Conservation (phyloP, 2,797 vertebrate species). For the Neostethus bicornis region DNA sequence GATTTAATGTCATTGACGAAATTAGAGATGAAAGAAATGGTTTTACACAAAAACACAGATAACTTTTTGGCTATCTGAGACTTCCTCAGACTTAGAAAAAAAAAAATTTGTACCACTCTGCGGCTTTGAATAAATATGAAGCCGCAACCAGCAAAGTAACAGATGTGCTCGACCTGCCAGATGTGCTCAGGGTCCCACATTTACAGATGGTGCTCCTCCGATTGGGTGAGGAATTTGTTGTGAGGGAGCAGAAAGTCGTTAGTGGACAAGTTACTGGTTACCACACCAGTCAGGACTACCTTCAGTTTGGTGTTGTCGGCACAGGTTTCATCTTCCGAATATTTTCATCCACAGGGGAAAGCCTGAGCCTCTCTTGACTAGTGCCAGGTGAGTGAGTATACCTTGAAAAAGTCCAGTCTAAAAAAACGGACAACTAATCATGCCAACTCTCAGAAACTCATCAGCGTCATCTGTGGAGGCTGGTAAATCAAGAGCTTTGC, state of each 20-base stretch:
- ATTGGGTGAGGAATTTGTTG: not conserved
- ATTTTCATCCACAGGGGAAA: too few species aligned
- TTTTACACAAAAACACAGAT: not conserved
- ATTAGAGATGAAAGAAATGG: slow-evolving; percentile 1
- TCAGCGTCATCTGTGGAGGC: too few species aligned
- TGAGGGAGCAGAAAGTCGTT: not conserved
- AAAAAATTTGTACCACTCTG: not conserved
- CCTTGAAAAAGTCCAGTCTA: too few species aligned
- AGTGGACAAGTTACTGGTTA: not conserved
- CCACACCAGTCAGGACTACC: too few species aligned
- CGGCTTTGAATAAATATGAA: slow-evolving; percentile 8
- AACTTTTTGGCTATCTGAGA: not conserved
- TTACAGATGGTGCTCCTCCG: not conserved
- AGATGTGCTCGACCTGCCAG: slow-evolving; percentile 10
- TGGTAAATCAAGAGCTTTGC: too few species aligned
- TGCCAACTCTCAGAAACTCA: too few species aligned
- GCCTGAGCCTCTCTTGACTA: too few species aligned
- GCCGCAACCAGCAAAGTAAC: not conserved
- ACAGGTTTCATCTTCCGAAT: too few species aligned
- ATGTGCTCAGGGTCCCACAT: slow-evolving; percentile 1
- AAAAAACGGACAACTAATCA: too few species aligned
- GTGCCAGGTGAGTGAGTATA: too few species aligned
- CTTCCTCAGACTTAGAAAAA: not conserved
- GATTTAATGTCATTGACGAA: not conserved
- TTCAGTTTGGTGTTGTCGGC: too few species aligned